These are phyloP conservation scores for Rhinichthys klamathensis DNA, from an alignment of 2,113 vertebrate genomes.

Conservation along the genomic window DNA sequence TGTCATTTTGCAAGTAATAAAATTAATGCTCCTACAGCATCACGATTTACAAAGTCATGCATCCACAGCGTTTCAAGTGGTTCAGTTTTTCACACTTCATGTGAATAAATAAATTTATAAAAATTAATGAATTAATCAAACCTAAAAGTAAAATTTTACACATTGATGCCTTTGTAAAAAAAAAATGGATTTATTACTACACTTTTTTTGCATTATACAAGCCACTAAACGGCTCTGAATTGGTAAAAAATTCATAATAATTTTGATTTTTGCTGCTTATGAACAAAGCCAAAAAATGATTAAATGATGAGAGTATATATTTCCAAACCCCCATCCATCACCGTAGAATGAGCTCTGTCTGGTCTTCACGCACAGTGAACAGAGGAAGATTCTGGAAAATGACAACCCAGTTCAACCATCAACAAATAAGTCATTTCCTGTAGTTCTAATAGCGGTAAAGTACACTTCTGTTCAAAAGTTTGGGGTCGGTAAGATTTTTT, in stretches of 20 bases:
- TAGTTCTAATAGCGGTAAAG: neutral
- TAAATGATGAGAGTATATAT: slow-evolving; percentile 59
- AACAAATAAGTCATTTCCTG: slow-evolving; percentile 64
- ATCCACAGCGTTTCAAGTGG: neutral
- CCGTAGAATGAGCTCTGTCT: slow-evolving; percentile 87
- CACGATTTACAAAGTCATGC: neutral
- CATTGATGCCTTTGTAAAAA: too few relatives aligned
- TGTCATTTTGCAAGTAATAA: neutral
- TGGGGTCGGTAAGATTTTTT: neutral
- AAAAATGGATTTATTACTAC: too few relatives aligned
- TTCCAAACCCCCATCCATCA: slow-evolving; percentile 67
- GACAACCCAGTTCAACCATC: slow-evolving; percentile 75
- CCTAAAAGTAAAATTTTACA: too few relatives aligned
- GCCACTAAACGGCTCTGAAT: neutral
- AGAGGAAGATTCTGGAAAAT: slow-evolving; percentile 73
- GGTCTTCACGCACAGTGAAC: slow-evolving; percentile 74
- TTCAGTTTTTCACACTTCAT: neutral
- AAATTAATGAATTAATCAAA: neutral
- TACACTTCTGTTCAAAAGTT: neutral
- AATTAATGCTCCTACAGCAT: neutral
- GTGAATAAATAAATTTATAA: neutral
- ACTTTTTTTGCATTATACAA: too few relatives aligned
- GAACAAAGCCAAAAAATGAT: slow-evolving; percentile 29
- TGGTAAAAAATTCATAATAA: neutral
- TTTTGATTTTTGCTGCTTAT: neutral